These are phyloP conservation scores for Popillia japonica DNA, from an alignment of 1,140 invertebrate genomes.

Conservation along the genomic window DNA sequence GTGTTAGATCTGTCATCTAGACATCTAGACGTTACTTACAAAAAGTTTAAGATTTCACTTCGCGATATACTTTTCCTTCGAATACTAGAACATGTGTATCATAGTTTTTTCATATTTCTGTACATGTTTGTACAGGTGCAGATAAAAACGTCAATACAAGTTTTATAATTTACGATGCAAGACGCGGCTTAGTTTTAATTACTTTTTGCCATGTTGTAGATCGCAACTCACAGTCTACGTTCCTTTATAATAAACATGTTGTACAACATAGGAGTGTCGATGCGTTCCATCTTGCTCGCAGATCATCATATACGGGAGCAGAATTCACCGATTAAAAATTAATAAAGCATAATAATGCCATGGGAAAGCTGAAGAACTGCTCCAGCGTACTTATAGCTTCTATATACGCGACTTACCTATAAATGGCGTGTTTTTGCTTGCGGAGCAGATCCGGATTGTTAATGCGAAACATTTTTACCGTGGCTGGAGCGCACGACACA, in stretches of 20 bases:
- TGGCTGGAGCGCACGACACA: not conserved
- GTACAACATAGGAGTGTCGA: conserved; percentile 18
- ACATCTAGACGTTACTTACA: no score
- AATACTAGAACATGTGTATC: no score
- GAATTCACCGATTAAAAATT: conserved; percentile 29
- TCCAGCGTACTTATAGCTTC: conserved; percentile 22
- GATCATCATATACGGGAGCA: conserved; percentile 28
- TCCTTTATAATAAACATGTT: conserved; percentile 32
- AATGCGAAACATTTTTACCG: conserved; percentile 24
- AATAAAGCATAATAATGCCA: conserved; percentile 31
- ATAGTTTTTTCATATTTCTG: no score
- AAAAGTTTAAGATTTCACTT: no score
- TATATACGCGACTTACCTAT: conserved; percentile 32
- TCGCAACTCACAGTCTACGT: conserved; percentile 7
- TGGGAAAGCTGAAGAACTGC: conserved; percentile 30
- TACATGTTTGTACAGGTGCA: not conserved
- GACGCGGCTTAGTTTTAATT: conserved; percentile 18
- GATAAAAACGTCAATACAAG: not conserved
- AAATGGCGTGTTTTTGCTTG: conserved; percentile 28
- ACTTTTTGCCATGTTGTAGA: conserved; percentile 23
- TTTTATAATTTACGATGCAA: conserved; percentile 15
- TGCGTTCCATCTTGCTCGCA: conserved; percentile 9
- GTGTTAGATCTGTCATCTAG: no score
- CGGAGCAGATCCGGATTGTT: conserved; percentile 22
- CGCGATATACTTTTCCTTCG: no score